Percentiles rank a stretch among this genome's conserved stretches.
Evolutionary conservation across 2,797 vertebrate genomes (phyloP).

Genomic region (Dendrocincla fuliginosa): DNA sequence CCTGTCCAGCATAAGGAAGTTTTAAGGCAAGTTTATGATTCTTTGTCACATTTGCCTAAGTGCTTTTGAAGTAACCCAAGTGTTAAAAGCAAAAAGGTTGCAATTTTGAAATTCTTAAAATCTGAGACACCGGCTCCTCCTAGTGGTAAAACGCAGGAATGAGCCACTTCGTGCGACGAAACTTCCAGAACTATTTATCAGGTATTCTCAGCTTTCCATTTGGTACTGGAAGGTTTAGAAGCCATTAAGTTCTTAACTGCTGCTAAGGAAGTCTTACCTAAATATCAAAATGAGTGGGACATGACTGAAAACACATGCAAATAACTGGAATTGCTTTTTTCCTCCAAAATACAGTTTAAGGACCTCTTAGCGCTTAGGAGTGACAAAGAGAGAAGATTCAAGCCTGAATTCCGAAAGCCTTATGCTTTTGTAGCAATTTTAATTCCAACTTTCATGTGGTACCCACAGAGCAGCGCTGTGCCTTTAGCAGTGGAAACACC

Average conservation of each 20-base stretch:
- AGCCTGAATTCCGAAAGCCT: not conserved
- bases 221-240: not conserved
- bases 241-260: not conserved
- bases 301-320: not conserved
- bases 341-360: not conserved
- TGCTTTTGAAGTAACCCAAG: not conserved
- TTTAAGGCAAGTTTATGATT: not conserved
- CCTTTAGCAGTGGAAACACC: not conserved
- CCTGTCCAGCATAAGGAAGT: not conserved
- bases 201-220: not conserved
- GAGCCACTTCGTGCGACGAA: not conserved
- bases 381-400: not conserved
- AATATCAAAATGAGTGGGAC: not conserved
- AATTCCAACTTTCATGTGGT: not conserved
- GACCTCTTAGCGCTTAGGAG: not conserved
- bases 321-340: not conserved
- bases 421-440: not conserved
- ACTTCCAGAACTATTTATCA: not conserved
- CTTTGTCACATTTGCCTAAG: not conserved
- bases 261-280: not conserved
- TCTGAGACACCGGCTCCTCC: constrained; percentile 23
- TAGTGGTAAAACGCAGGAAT: not conserved
- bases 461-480: not conserved
- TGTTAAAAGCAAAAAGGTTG: not conserved
- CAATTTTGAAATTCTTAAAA: not conserved